Evolutionary conservation across 92 coral and sea anemone genomes (phyloP), one percentile per base, ranked within the genome.

Genomic region (Palythoa grandis): DNA sequence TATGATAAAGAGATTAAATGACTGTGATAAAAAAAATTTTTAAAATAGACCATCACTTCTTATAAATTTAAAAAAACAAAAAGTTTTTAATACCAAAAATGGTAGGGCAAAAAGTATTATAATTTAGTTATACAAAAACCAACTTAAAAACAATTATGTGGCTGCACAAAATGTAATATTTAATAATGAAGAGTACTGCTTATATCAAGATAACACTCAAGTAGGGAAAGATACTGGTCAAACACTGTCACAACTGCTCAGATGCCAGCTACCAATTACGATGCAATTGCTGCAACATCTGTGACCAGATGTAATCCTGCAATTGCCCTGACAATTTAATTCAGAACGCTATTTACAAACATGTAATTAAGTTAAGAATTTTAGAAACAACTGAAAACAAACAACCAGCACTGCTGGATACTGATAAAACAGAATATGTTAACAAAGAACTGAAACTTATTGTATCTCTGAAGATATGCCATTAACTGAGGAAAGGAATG

Each of bases 251-350:
- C 16, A 54, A 66, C 48, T 82, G 74, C 57, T 20, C 60, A 63
- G 86, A 82, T 15, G 86, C 86, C 86, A 82, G 86, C 77, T 68
- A 76, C 69, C 48, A 19, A 52, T 68, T 82, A 47, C 63, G 86
- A 82, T 82, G 86, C 39, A n/a, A 66, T 58, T 76, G 76, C 67
- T 82, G 86, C 57, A 82, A 82, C 76, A 82, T 82, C 65, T 67
- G 86, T 50, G 86, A 17, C 11, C 77, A 82, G 65, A 66, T 83
- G 66, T 48, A 25, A 68, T 83, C 70, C 60, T 83, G 86, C 58
- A 83, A 39, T 83, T 82, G 86, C 86, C 40, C 86, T 3, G 77
- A 82, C 77, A 82, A 37, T 3, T 82, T 82, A 82, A 82, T 82
- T 65, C 86, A 39, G 68, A 82, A 69, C 86, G 65, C 86, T 29